phyloP scores from a whole-genome alignment of 2,113 vertebrate species.

The Rousettus leschenaultii region DNA sequence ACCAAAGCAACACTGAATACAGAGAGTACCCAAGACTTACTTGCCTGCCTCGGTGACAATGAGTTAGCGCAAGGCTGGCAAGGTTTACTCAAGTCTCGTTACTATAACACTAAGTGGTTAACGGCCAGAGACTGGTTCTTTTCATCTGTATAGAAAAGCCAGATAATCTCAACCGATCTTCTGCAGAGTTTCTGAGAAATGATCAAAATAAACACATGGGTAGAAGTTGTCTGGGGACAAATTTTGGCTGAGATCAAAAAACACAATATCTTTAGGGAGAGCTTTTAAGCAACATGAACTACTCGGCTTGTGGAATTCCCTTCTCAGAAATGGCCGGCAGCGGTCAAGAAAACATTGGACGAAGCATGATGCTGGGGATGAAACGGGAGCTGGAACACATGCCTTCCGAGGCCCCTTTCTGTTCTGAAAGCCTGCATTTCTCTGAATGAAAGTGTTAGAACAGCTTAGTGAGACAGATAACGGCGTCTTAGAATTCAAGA shows the following conservation, averaged over 20 bases:
- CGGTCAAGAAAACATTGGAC: not conserved
- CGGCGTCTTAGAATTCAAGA: not conserved
- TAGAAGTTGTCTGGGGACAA: not conserved
- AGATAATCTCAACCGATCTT: not conserved
- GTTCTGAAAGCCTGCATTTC: not conserved
- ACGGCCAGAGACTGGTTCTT: not conserved
- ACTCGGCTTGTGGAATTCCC: not conserved
- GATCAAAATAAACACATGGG: not conserved
- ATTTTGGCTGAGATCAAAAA: not conserved
- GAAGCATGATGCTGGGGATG: not conserved
- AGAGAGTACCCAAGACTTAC: not conserved
- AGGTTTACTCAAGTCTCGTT: not conserved
- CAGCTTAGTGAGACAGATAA: not conserved
- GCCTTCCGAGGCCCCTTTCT: not conserved
- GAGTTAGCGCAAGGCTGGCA: not conserved
- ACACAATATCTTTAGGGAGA: not conserved
- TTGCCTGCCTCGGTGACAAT: not conserved
- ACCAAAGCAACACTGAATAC: not conserved
- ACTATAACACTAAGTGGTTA: not conserved
- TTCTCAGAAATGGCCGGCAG: not conserved
- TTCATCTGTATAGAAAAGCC: not conserved
- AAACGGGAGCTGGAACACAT: not conserved
- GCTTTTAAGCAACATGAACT: not conserved
- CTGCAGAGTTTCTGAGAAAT: not conserved
- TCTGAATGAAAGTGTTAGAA: not conserved